Evolutionary conservation across 2,888 invertebrate species (phyloP), one percentile per base, ranked within the genome.

Genomic region (Brenthis hecate): DNA sequence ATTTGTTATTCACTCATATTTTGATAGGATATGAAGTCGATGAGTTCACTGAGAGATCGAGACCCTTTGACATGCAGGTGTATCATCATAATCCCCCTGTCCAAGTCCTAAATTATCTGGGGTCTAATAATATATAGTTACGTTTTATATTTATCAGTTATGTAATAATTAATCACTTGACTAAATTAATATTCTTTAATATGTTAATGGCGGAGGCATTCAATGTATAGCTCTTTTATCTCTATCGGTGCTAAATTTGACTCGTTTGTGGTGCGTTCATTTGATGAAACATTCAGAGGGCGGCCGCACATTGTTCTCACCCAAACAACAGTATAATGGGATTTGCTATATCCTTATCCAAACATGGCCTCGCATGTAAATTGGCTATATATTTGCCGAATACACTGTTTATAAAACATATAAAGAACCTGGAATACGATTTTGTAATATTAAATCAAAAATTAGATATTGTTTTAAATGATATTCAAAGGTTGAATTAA

Each of bases 331-430:
- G 75, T 75, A 81, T 78, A 81, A 79, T 79, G 76, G 80, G 78
- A 82, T 81, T 81, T 75, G 75, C 72, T 73, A 74, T 75, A 78
- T 76, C 79, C 77, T 77, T 75, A 72, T 71, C 70, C 74, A 76
- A 76, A 79, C 74, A 73, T 63, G 70, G 76, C 77, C 76, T 79
- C 76, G 74, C 76, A 80, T 80, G 81, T 80, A 82, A 82, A 83
- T 82, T 82, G 80, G 75, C 72, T 77, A 75, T 75, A 78, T 79
- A 77, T 81, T 81, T 80, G 78, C 73, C 72, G 75, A 75, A 76
- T 76, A 80, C 75, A 79, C 66, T 73, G 65, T 62, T 62, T 16
- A 13, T 16, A 28, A 60, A 60, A 60, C 16, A n/a, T 50, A 32
- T 43, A 43, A 43, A 43, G 36, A 43, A 43, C 36, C 50, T 50